Evolutionary conservation across 2,797 vertebrate genomes (phyloP), one percentile per base, ranked within the genome.

Genomic region (Bryconaethiops microstoma): DNA sequence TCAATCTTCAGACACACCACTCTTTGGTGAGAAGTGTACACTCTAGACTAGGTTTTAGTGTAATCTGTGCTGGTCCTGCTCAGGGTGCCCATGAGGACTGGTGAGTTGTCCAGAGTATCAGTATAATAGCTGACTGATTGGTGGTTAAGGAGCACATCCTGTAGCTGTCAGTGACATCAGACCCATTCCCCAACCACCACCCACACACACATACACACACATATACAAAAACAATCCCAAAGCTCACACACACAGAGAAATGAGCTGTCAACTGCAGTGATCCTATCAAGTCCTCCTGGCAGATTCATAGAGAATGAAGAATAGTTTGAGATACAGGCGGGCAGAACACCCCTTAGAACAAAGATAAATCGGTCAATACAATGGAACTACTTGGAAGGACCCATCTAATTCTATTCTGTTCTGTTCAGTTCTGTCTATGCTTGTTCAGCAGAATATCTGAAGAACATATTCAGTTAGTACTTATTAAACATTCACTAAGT

Each of bases 191-290:
- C 64, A 39, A 40, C 40, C 54, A 39, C 4, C n/a, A 63, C 48
- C 1, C 48, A 13, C 48, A 13, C 48, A 52, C 48, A 16, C 48
- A 50, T 10, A 52, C 48, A 52, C n/a, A 70, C 25, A 62, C 42
- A 52, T 16, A 25, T 21, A 50, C 64, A 70, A 29, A 19, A 5
- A 68, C 21, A 5, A 19, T 40, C 62, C 35, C 39, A 42, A 45
- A 68, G 39, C 48, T 39, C 64, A 21, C 79, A 71, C 72, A 29
- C 13, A 64, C 52, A 65, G 52, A 75, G 65, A 73, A 72, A 67
- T 76, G 16, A 78, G 50, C 48, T 78, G 70, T 48, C 57, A 75
- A 42, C 25, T 42, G 57, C 74, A 82, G 57, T 80, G 52, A 65
- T 55, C 25, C 35, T 25, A 39, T 76, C 45, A 74, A 68, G 52